These are phyloP conservation scores for Shinisaurus crocodilurus DNA, from an alignment of 2,113 vertebrate species.

Conservation along the genomic window DNA sequence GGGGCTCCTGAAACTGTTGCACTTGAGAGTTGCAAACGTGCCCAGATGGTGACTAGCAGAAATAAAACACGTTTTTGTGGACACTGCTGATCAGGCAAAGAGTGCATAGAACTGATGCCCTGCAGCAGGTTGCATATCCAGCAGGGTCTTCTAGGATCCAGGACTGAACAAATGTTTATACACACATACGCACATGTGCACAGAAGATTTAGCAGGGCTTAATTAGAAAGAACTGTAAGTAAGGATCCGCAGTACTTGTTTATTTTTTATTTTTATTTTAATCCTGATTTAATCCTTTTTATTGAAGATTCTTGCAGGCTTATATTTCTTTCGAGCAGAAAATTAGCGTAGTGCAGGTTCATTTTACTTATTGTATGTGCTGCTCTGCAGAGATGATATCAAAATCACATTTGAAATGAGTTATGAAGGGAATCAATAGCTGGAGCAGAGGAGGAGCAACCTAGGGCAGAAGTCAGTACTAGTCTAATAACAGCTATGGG, in stretches of 20 bases:
- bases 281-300: constrained; percentile 28
- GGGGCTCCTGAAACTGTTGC: constrained; percentile 2
- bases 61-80: neutral
- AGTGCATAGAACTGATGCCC: neutral
- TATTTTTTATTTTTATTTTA: constrained; percentile 27
- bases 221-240: constrained; percentile 19
- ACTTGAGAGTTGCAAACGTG: neutral
- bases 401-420: constrained; percentile 47
- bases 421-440: constrained; percentile 58
- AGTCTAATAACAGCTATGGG: neutral
- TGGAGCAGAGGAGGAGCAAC: constrained; percentile 53
- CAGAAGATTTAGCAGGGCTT: neutral
- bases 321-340: constrained; percentile 16
- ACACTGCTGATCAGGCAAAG: neutral
- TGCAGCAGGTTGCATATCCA: neutral
- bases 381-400: constrained; percentile 2
- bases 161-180: neutral
- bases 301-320: constrained; percentile 22
- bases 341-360: constrained; percentile 12
- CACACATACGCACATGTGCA: neutral
- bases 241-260: constrained; percentile 21
- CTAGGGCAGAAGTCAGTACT: constrained; percentile 2
- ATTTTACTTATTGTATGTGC: constrained; percentile 22
- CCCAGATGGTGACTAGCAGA: neutral
- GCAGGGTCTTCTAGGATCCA: neutral